Evolutionary conservation across 2,113 vertebrate species (phyloP), one percentile per base, ranked within the genome.

Genomic region (Steatornis caripensis): DNA sequence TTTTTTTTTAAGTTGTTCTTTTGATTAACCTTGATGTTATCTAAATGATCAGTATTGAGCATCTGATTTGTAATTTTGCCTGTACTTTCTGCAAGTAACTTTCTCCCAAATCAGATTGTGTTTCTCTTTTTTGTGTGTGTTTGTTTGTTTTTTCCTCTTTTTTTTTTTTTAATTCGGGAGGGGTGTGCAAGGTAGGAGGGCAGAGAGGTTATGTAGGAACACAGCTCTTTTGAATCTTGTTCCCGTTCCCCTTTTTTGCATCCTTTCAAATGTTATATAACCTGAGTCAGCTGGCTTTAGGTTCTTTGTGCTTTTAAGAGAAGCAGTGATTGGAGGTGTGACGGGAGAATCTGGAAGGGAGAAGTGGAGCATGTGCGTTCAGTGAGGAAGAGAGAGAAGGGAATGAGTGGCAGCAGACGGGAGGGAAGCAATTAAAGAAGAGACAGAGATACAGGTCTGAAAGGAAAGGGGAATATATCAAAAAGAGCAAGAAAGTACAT

Each of bases 21-120:
- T 93, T 77, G 36, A 87, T 95, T 92, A 96, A 53, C 55, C 22
- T 89, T 89, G n/a, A 65, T 79, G 70, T 78, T 87, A 86, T 36
- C 27, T 64, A 74, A 95, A 91, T 80, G 6, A 84, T 79, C 10
- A 6, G 11, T 61, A 82, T 54, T 24, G 29, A 85, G 18, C 26
- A 45, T 32, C 21, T 79, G 77, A 51, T 57, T 96, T 81, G 46
- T 86, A 78, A 70, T 93, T 96, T 87, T 92, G 11, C 32, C 22
- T 87, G 22, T 84, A 30, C 41, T 81, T n/a, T n/a, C n/a, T n/a
- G n/a, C n/a, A n/a, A n/a, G n/a, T n/a, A n/a, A n/a, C n/a, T n/a
- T n/a, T n/a, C n/a, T n/a, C n/a, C n/a, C n/a, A 75, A 89, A 78
- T 58, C 26, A 70, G 36, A 64, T 12, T 58, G 20, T 20, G 2